Evolutionary conservation across 1,140 invertebrate genomes (phyloP), one percentile per base, ranked within the genome.

Genomic region (Hycleus phaleratus): DNA sequence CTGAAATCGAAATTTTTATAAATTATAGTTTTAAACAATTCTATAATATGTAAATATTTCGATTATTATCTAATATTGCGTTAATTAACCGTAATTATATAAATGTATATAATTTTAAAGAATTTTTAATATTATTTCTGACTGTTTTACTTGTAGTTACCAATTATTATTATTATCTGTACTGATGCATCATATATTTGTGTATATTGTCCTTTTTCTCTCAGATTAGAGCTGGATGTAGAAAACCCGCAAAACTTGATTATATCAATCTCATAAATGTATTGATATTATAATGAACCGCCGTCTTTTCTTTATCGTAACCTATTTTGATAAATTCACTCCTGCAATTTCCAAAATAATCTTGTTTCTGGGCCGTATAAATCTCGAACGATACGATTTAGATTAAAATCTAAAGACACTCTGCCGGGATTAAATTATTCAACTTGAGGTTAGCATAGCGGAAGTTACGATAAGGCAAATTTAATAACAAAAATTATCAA

Each of bases 121-220:
- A 56, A 56, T 26, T 48, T 46, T 60, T 52, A 48, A 55, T 54
- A 53, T 53, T 53, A 44, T 32, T 47, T 45, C 60, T 59, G 60
- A 62, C 60, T 62, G 60, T 62, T 53, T 62, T 62, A 59, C 60
- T 54, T 59, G 60, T 62, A 62, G 60, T 62, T 59, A 62, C 60
- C 60, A 59, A 50, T 61, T 55, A 18, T 18, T 18, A 18, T 49
- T 49, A 49, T 47, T 55, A 57, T 59, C 58, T 62, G 60, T 62
- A 59, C 60, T 59, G 60, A 61, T 54, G 56, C 58, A 60, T 60
- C 59, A 52, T 3, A 7, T 32, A 60, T 52, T 52, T 44, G 43
- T 52, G 50, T 52, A 43, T 18, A 18, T 18, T 18, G 18, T 18
- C 7, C 32, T 1, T 7, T 32, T 5, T 32, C 32, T 32, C 7